Evolutionary conservation across 2,113 vertebrate species (phyloP).

Genomic region (Prochilodus magdalenae): DNA sequence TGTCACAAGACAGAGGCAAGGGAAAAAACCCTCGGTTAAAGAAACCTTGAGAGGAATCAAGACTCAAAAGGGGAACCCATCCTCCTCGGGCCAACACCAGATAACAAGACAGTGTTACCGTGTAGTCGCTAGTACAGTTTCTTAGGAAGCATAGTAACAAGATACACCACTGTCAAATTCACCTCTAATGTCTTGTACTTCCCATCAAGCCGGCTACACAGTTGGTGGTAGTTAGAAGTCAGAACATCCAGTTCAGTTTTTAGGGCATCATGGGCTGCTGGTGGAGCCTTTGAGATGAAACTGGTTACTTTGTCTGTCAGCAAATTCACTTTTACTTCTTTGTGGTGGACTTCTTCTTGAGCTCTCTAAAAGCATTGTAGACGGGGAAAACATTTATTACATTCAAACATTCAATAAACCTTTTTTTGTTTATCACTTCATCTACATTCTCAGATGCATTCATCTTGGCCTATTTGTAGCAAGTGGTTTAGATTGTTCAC

Average conservation of each 20-base stretch:
- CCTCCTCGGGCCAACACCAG: too few relatives aligned
- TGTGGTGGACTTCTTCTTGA: slow-evolving; percentile 93
- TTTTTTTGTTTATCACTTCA: too few relatives aligned
- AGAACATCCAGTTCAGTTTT: slow-evolving; percentile 89
- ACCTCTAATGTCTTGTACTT: slow-evolving; percentile 98
- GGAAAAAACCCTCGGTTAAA: too few relatives aligned
- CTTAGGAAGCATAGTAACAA: not conserved
- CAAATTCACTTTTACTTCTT: slow-evolving; percentile 94
- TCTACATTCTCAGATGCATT: too few relatives aligned
- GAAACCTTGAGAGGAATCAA: too few relatives aligned
- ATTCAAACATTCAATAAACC: too few relatives aligned
- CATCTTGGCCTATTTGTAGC: too few relatives aligned
- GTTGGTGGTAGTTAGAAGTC: slow-evolving; percentile 89
- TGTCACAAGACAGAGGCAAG: too few relatives aligned
- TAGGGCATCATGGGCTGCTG: slow-evolving; percentile 91
- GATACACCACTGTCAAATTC: not conserved
- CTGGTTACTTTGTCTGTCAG: slow-evolving; percentile 91
- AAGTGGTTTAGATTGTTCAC: too few relatives aligned
- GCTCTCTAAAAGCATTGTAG: slow-evolving; percentile 82
- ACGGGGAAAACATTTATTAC: not conserved
- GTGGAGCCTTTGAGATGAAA: slow-evolving; percentile 91
- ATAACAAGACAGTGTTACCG: too few relatives aligned
- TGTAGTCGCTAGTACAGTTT: too few relatives aligned
- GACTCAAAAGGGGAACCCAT: too few relatives aligned
- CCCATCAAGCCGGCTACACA: slow-evolving; percentile 94